A percentile compares a stretch with the other conserved stretches of the same genome.
These are phyloP conservation scores for Drusus annulatus DNA, from an alignment of 1,140 invertebrate species.

Conservation along the genomic window DNA sequence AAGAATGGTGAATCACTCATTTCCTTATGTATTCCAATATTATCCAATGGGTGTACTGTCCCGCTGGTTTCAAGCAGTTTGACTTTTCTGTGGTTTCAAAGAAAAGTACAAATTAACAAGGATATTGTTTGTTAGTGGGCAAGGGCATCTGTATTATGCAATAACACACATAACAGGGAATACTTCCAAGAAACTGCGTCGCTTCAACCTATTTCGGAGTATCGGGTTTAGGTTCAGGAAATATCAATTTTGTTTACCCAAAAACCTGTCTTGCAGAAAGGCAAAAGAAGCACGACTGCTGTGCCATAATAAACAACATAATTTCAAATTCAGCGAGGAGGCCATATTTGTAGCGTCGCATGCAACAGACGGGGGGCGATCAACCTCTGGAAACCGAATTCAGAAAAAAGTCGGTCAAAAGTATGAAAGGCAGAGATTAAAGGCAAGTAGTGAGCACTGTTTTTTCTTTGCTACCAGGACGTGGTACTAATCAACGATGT, in stretches of 20 bases:
- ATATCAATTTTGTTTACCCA: slow-evolving; percentile 52
- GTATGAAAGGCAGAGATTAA: too few species aligned
- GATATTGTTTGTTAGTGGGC: too few species aligned
- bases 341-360: slow-evolving; percentile 20
- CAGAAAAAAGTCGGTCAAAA: too few species aligned
- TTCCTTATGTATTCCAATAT: too few species aligned
- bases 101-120: too few species aligned
- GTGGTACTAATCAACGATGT: too few species aligned
- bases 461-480: too few species aligned
- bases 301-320: slow-evolving; percentile 39
- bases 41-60: too few species aligned
- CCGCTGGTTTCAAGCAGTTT: too few species aligned
- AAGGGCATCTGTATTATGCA: slow-evolving; percentile 25
- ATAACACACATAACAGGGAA: neutral
- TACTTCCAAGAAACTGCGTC: slow-evolving; percentile 28
- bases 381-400: neutral
- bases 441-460: too few species aligned
- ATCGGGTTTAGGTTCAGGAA: slow-evolving; percentile 50
- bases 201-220: slow-evolving; percentile 16
- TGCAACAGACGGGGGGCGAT: slow-evolving; percentile 2
- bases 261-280: slow-evolving; percentile 53
- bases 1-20: too few species aligned
- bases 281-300: slow-evolving; percentile 44
- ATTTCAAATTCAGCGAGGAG: slow-evolving; percentile 44
- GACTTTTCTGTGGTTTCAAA: too few species aligned